Evolutionary conservation across 2,113 vertebrate genomes (phyloP).

Genomic region (Oophaga pumilio): DNA sequence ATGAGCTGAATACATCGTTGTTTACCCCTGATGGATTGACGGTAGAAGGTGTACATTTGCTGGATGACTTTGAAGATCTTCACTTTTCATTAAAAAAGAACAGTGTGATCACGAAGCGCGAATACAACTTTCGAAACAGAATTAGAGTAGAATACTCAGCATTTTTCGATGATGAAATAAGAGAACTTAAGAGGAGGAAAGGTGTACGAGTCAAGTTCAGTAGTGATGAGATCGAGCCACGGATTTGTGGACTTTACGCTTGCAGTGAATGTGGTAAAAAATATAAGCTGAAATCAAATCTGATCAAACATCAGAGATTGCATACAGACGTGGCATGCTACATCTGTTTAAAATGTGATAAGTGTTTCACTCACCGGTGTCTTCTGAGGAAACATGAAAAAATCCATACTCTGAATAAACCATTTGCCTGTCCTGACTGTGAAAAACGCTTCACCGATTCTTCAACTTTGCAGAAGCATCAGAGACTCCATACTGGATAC

Average conservation of each 20-base stretch:
- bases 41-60: constrained; percentile 4
- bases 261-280: constrained; percentile 49
- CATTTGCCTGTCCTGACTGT: constrained; percentile 18
- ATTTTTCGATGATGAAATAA: constrained; percentile 29
- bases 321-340: constrained; percentile 33
- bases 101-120: neutral
- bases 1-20: constrained; percentile 14
- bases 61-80: neutral
- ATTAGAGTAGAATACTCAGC: constrained; percentile 9
- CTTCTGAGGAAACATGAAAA: constrained; percentile 41
- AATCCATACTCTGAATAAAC: neutral
- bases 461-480: constrained; percentile 40
- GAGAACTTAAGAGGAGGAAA: constrained; percentile 22
- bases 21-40: constrained; percentile 21
- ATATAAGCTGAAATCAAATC: neutral
- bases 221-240: neutral
- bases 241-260: neutral
- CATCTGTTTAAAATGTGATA: constrained; percentile 36
- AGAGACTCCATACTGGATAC: constrained; percentile 42
- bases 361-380: constrained; percentile 43
- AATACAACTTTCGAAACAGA: constrained; percentile 27
- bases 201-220: neutral
- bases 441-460: constrained; percentile 30
- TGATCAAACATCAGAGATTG: constrained; percentile 5
- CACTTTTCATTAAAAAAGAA: neutral